Evolutionary conservation across 2,888 invertebrate genomes (phyloP).

Genomic region (Hydropsyche betteni): DNA sequence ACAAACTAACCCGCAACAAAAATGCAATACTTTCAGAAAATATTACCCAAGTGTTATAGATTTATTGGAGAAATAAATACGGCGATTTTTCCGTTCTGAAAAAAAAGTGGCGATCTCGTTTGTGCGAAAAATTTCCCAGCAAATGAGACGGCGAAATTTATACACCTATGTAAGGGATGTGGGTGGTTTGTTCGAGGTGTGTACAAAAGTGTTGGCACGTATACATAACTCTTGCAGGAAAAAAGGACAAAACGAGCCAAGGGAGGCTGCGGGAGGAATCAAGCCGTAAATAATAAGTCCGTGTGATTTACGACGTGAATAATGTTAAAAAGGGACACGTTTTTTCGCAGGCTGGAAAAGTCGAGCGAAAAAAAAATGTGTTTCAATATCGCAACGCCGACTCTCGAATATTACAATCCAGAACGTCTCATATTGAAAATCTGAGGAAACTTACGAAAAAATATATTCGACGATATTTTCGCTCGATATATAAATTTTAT

Average conservation of each 20-base stretch:
- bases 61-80: slow-evolving; percentile 3
- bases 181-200: not conserved
- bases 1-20: too few species aligned
- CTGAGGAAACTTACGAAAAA: too few species aligned
- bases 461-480: too few species aligned
- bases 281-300: slow-evolving; percentile 27
- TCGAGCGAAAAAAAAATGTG: not conserved
- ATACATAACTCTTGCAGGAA: not conserved
- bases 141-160: slow-evolving; percentile 5
- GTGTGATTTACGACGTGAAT: slow-evolving; percentile 20
- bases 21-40: too few species aligned
- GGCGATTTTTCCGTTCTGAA: not conserved
- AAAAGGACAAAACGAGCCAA: not conserved
- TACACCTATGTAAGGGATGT: too few species aligned
- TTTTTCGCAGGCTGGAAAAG: not conserved
- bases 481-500: too few species aligned
- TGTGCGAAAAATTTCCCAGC: not conserved
- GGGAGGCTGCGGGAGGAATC: not conserved
- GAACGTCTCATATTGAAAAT: too few species aligned
- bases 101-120: not conserved
- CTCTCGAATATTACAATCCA: too few species aligned
- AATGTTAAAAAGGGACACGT: not conserved
- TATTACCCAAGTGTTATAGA: not conserved
- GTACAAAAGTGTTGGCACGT: not conserved
- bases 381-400: not conserved